Conservation (phyloP, 2,888 invertebrate species). For the Ecdyonurus torrentis region DNA sequence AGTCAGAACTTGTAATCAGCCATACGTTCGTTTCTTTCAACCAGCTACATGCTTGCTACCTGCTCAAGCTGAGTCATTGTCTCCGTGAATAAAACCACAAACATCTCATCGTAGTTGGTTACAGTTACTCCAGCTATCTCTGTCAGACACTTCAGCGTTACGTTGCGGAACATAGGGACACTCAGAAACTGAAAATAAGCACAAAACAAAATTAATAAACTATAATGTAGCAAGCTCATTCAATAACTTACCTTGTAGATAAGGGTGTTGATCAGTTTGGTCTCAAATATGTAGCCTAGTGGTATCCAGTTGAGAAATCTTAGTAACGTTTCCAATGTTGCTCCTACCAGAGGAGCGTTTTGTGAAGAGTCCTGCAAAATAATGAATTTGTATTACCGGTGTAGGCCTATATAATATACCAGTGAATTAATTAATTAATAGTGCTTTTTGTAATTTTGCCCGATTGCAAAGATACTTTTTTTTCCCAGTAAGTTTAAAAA, state of each 20-base stretch:
- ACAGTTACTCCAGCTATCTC: slow-evolving; percentile 91
- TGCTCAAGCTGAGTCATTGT: slow-evolving; percentile 82
- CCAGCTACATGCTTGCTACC: slow-evolving; percentile 20
- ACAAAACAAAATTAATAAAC: background rate
- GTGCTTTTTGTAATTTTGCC: too few relatives aligned
- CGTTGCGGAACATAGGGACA: slow-evolving; percentile 95
- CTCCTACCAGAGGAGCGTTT: slow-evolving; percentile 88
- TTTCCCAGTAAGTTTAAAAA: too few relatives aligned
- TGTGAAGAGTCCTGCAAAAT: slow-evolving; percentile 70
- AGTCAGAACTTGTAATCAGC: too few relatives aligned
- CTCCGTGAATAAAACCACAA: slow-evolving; percentile 74
- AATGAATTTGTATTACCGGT: too few relatives aligned
- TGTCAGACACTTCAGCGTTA: slow-evolving; percentile 93
- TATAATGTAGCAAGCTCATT: slow-evolving; percentile 1
- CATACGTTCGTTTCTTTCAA: background rate
- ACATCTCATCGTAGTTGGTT: slow-evolving; percentile 83
- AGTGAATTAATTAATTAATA: too few relatives aligned
- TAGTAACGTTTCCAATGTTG: slow-evolving; percentile 88
- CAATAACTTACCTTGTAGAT: slow-evolving; percentile 51
- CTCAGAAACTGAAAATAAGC: slow-evolving; percentile 58
- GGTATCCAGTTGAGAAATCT: slow-evolving; percentile 99
- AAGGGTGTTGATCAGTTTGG: slow-evolving; percentile 84
- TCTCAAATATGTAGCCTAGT: slow-evolving; percentile 99
- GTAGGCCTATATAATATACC: too few relatives aligned
- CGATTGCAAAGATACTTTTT: too few relatives aligned